Evolutionary conservation across 2,888 invertebrate species (phyloP), one percentile per base, ranked within the genome.

Genomic region (Portevinia maculata): DNA sequence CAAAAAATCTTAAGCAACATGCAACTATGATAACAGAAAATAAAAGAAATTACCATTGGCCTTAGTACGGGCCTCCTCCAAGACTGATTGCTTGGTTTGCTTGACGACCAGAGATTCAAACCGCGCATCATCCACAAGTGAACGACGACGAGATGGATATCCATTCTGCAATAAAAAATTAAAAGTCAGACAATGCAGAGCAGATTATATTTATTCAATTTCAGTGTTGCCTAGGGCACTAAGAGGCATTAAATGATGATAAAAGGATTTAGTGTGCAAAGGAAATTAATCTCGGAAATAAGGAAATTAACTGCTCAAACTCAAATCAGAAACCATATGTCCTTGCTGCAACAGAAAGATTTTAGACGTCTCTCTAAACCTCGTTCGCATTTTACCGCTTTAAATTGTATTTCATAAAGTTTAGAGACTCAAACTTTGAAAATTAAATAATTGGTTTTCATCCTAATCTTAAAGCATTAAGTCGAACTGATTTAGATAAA

Each of bases 31-130:
- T 46, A 78, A 79, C 78, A 59, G 11, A 48, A 71, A 30, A 32
- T 39, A 41, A 46, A 24, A 37, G 69, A 65, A 91, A 93, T 93
- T 91, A 97, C 97, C 97, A 93, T 96, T 96, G 87, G 96, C 95
- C 88, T 96, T 94, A 90, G 94, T 95, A 88, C 97, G 95, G 86
- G 97, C 97, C 91, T 97, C 97, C 89, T 97, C 97, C 88, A 98
- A 92, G 86, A 97, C 97, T 88, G 94, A 96, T 92, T 97, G 96
- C 91, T 97, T 97, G 90, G 96, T 97, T 93, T 98, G 97, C 92
- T 97, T 97, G 89, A 98, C 98, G 87, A 98, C 97, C 89, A 97
- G 93, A 84, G 97, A 97, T 91, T 99, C 99, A 91, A 99, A 99
- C 88, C 98, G 95, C 86, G 99, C 99, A 92, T 99, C 99, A 88